Conservation (phyloP, 2,113 vertebrate species). For the Sander lucioperca region DNA sequence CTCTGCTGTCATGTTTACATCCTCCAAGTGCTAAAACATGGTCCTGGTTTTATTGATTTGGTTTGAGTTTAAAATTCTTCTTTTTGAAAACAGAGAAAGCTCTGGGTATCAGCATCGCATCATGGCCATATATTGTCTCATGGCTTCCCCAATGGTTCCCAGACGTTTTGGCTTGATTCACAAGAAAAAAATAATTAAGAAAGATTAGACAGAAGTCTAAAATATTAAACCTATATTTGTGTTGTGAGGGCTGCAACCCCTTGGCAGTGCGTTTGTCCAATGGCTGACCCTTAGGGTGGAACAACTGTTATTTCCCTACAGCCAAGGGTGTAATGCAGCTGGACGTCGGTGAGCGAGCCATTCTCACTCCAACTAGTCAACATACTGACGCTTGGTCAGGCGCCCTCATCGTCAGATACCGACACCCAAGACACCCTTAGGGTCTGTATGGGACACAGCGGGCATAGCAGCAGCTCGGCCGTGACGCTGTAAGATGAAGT, state of each 20-base stretch:
- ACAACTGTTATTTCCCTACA: no score
- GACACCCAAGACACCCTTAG: no score
- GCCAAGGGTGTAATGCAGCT: not conserved
- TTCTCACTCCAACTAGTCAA: no score
- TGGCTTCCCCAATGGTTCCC: not conserved
- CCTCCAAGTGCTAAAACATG: not conserved
- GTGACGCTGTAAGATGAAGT: no score
- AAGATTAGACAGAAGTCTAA: not conserved
- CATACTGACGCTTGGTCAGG: no score
- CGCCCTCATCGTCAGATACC: no score
- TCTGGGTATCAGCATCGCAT: not conserved
- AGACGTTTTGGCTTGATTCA: not conserved
- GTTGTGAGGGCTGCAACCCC: not conserved
- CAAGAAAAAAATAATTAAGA: not conserved
- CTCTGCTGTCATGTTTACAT: slow-evolving; percentile 15
- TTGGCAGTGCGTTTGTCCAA: not conserved
- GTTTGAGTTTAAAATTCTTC: no score
- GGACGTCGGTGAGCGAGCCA: not conserved
- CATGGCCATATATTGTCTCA: not conserved
- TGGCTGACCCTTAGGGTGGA: not conserved
- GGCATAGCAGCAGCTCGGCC: no score
- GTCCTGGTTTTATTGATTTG: not conserved
- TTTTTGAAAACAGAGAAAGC: no score
- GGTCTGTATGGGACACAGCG: no score
- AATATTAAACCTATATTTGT: not conserved